phyloP scores from a whole-genome alignment of 2,113 vertebrate genomes.

The Xiphias gladius region DNA sequence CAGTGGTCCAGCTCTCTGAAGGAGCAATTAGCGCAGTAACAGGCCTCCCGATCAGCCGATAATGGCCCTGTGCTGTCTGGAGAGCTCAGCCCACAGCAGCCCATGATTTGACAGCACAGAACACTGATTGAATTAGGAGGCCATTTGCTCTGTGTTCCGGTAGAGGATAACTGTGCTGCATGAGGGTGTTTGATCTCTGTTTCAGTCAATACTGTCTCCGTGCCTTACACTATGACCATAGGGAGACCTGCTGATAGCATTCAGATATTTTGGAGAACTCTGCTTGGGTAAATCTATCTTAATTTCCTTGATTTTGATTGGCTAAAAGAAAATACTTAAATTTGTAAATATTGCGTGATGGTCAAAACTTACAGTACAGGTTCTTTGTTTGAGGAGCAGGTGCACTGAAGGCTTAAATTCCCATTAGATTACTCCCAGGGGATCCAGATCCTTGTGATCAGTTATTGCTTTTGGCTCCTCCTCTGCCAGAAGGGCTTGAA shows the following conservation, averaged over 20 bases:
- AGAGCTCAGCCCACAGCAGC: constrained; percentile 84
- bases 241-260: constrained; percentile 56
- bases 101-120: constrained; percentile 92
- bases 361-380: not conserved
- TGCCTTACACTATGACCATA: constrained; percentile 63
- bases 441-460: constrained; percentile 77
- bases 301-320: constrained; percentile 38
- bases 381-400: constrained; percentile 68
- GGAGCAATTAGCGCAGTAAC: constrained; percentile 90
- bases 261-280: constrained; percentile 43
- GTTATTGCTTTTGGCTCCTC: constrained; percentile 88
- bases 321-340: constrained; percentile 17
- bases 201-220: constrained; percentile 78
- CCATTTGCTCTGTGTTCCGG: constrained; percentile 92
- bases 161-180: constrained; percentile 85
- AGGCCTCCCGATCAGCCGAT: constrained; percentile 91
- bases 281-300: constrained; percentile 36
- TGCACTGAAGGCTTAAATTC: constrained; percentile 68
- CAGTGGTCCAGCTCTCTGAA: constrained; percentile 83
- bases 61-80: constrained; percentile 88
- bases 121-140: constrained; percentile 94
- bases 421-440: constrained; percentile 74
- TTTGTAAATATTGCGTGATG: not conserved
- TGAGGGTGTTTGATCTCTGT: constrained; percentile 79
- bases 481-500: constrained; percentile 85